These are phyloP conservation scores for Hirudo medicinalis DNA, from an alignment of 1,140 invertebrate genomes.

Conservation along the genomic window DNA sequence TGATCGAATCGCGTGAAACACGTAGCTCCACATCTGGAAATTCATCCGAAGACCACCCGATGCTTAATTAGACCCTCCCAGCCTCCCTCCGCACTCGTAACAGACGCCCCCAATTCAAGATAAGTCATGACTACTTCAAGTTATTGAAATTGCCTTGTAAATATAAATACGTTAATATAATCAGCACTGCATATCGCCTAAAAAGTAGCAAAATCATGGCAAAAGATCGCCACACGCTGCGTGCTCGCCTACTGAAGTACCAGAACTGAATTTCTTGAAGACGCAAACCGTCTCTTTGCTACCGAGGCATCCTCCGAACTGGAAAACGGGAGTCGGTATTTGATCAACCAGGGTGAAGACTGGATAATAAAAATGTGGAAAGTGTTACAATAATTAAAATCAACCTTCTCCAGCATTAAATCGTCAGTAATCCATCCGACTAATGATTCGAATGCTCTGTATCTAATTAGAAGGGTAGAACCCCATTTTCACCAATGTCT, in stretches of 20 bases:
- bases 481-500: neutral
- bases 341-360: constrained; percentile 35
- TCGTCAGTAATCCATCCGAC: no score
- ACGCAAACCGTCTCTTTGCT: constrained; percentile 62
- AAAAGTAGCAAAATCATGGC: no score
- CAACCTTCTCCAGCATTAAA: neutral
- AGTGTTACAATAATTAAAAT: neutral
- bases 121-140: neutral
- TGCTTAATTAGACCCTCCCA: neutral
- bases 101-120: neutral
- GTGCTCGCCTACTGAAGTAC: no score
- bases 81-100: neutral
- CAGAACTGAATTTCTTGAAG: constrained; percentile 40
- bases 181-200: no score
- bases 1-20: constrained; percentile 12
- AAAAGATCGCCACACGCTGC: no score
- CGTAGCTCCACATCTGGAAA: neutral
- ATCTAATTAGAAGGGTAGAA: neutral
- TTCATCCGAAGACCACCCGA: neutral
- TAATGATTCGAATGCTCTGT: neutral
- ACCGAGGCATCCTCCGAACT: constrained; percentile 69
- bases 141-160: neutral
- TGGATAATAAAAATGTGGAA: neutral
- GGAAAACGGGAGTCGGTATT: constrained; percentile 64
- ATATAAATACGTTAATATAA: no score